These are phyloP conservation scores for Thumatha senex DNA, from an alignment of 2,888 invertebrate genomes.

Conservation along the genomic window DNA sequence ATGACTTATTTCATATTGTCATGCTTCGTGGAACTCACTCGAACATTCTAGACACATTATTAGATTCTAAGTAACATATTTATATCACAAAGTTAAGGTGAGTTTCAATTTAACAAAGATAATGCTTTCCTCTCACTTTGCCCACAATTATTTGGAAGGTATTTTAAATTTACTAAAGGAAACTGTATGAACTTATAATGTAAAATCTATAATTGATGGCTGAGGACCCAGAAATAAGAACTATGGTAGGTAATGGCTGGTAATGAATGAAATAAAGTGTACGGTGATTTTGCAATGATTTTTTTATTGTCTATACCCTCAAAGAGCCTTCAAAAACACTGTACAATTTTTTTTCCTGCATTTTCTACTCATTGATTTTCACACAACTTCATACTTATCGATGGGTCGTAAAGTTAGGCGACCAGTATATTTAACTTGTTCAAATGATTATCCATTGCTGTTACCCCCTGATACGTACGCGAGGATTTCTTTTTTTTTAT, in stretches of 20 bases:
- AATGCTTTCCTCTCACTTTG: conserved; percentile 18
- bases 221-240: conserved; percentile 38
- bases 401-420: too few species aligned
- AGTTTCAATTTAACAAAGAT: conserved; percentile 47
- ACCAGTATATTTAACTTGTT: too few species aligned
- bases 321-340: neutral
- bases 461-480: too few species aligned
- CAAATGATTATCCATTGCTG: too few species aligned
- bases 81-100: conserved; percentile 60
- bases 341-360: neutral
- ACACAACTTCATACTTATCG: too few species aligned
- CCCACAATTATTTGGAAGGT: conserved; percentile 17
- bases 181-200: conserved; percentile 14
- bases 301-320: conserved; percentile 5
- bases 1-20: conserved; percentile 29
- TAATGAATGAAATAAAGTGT: conserved; percentile 7
- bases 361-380: too few species aligned
- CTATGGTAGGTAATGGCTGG: conserved; percentile 10
- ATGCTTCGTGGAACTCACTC: conserved; percentile 22
- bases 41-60: conserved; percentile 31
- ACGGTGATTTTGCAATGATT: conserved; percentile 3
- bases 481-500: too few species aligned
- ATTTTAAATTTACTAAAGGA: conserved; percentile 22
- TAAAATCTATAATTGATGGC: conserved; percentile 12
- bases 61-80: conserved; percentile 35